Evolutionary conservation across 2,113 vertebrate species (phyloP).

Genomic region (Pan troglodytes): DNA sequence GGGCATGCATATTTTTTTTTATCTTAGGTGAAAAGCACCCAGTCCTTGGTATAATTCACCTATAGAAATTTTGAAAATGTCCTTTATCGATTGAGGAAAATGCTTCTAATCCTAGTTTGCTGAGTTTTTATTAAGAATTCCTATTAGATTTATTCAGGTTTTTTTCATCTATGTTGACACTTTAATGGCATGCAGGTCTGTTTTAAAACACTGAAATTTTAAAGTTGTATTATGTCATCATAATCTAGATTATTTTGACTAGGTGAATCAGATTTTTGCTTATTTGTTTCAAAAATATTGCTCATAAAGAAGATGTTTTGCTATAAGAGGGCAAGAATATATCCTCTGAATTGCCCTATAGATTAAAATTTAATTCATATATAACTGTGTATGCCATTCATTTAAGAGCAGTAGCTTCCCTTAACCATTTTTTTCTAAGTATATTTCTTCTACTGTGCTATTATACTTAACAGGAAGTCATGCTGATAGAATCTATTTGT

Average conservation of each 20-base stretch:
- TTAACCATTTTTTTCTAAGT: background rate
- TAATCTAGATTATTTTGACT: background rate
- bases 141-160: background rate
- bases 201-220: background rate
- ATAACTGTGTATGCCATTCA: rapidly evolving
- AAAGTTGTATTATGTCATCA: background rate
- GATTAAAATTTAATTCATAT: background rate
- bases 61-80: background rate
- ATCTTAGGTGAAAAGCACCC: background rate
- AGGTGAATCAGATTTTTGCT: background rate
- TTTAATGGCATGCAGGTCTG: background rate
- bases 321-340: rapidly evolving
- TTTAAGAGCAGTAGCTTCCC: background rate
- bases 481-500: background rate
- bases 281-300: background rate
- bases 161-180: background rate
- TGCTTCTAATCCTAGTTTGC: background rate
- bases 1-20: rapidly evolving
- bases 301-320: background rate
- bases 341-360: background rate
- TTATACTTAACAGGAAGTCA: background rate
- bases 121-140: background rate
- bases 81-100: background rate
- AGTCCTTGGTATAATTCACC: background rate
- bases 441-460: background rate